These are phyloP conservation scores for Poecilia velifera DNA, from an alignment of 2,797 vertebrate genomes.

Conservation along the genomic window DNA sequence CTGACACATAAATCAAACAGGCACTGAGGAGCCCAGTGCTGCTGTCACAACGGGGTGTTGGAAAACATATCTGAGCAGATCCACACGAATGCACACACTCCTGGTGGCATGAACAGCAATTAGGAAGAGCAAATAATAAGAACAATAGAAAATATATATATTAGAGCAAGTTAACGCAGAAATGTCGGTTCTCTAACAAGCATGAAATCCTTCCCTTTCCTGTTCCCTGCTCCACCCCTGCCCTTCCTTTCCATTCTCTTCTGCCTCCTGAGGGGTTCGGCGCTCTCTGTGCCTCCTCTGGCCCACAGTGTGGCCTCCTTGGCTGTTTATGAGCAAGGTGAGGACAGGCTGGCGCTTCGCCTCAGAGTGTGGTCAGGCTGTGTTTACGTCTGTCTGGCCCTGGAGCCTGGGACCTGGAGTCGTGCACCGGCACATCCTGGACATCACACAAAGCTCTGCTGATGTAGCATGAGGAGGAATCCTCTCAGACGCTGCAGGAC, in stretches of 20 bases:
- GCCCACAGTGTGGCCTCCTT: slow-evolving; percentile 58
- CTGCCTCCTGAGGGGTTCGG: slow-evolving; percentile 50
- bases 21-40: slow-evolving; percentile 65
- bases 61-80: slow-evolving; percentile 63
- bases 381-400: slow-evolving; percentile 85
- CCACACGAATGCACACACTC: slow-evolving; percentile 45
- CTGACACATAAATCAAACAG: slow-evolving; percentile 76
- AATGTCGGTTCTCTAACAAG: slow-evolving; percentile 58
- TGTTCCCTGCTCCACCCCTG: neutral
- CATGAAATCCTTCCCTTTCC: slow-evolving; percentile 31
- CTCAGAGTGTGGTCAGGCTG: slow-evolving; percentile 76
- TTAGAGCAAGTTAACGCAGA: slow-evolving; percentile 37
- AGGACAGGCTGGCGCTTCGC: slow-evolving; percentile 72
- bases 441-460: slow-evolving; percentile 58
- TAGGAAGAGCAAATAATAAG: slow-evolving; percentile 62
- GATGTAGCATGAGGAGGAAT: slow-evolving; percentile 41
- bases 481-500: slow-evolving; percentile 26
- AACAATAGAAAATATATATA: slow-evolving; percentile 45
- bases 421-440: slow-evolving; percentile 56
- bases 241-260: slow-evolving; percentile 7
- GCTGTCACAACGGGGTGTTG: slow-evolving; percentile 63
- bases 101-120: slow-evolving; percentile 66
- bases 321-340: slow-evolving; percentile 70
- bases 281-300: slow-evolving; percentile 55
- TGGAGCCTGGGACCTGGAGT: slow-evolving; percentile 66